Evolutionary conservation across 2,113 vertebrate species (phyloP), one percentile per base, ranked within the genome.

Genomic region (Limanda limanda): DNA sequence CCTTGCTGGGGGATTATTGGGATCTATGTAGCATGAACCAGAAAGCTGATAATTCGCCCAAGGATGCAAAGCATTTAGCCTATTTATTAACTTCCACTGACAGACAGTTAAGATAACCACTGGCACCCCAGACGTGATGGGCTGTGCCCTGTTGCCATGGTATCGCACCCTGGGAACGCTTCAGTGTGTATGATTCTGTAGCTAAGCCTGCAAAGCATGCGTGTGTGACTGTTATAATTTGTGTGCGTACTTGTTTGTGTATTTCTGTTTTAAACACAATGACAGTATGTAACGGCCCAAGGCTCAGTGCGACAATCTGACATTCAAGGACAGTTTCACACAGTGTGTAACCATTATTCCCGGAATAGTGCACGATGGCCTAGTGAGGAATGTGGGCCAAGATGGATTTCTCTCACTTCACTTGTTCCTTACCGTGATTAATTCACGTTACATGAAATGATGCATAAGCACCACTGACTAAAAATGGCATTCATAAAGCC

Each of bases 51-150:
- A 87, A 91, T 91, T 89, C 79, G 37, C 83, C 83, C 71, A 81
- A 78, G 76, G 86, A 93, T 92, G 86, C 85, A 81, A 83, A 88
- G 88, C 87, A 88, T 91, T 90, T 90, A 90, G 86, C 83, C 80
- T 70, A 81, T 82, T 91, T 96, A 96, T 95, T 94, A 93, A 81
- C 92, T 94, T 85, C 73, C 92, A 95, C 83, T 95, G 93, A 95
- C 95, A 95, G 91, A 94, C 88, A 91, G 87, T 93, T 89, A 92
- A 89, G 93, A 90, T 94, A 94, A 90, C 84, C 78, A 86, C 89
- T 84, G 65, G 90, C 91, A 91, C 89, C 79, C 23, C 90, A 82
- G 71, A 88, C 91, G 84, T 74, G 83, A 81, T 86, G 66, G 57
- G 57, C 80, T 64, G 68, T 86, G 76, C 63, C 65, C 40, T 6